Percentiles rank a stretch among this genome's conserved stretches.
Evolutionary conservation across 2,113 vertebrate genomes (phyloP).

Genomic region (Galbula dea): DNA sequence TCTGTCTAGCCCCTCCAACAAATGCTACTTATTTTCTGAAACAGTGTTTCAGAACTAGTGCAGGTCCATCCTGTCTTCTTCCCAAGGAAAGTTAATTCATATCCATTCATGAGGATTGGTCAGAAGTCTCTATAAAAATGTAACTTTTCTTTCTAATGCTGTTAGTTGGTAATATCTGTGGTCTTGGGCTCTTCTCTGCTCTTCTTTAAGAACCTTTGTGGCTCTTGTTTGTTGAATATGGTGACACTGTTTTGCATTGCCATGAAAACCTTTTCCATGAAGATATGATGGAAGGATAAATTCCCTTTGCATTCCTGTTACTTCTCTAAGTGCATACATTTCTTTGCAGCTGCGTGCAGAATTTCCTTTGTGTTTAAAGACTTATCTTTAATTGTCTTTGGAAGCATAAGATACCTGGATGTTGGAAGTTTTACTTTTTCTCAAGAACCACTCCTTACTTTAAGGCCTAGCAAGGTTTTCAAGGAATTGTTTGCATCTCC

Average conservation of each 20-base stretch:
- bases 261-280: neutral
- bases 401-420: neutral
- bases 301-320: neutral
- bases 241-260: neutral
- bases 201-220: neutral
- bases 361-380: neutral
- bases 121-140: neutral
- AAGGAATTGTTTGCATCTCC: neutral
- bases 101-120: neutral
- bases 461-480: neutral
- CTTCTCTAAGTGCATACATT: neutral
- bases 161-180: neutral
- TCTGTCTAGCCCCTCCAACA: neutral
- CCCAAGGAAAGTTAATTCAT: neutral
- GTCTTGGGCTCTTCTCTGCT: neutral
- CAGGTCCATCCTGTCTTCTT: neutral
- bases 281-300: neutral
- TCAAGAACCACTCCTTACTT: neutral
- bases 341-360: neutral
- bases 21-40: neutral
- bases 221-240: neutral
- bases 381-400: neutral
- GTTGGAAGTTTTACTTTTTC: neutral
- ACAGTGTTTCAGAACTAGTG: neutral
- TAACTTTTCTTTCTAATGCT: neutral